A percentile compares a stretch with the other conserved stretches of the same genome.
phyloP scores from a whole-genome alignment of 2,888 invertebrate species.

The Argyresthia goedartella region DNA sequence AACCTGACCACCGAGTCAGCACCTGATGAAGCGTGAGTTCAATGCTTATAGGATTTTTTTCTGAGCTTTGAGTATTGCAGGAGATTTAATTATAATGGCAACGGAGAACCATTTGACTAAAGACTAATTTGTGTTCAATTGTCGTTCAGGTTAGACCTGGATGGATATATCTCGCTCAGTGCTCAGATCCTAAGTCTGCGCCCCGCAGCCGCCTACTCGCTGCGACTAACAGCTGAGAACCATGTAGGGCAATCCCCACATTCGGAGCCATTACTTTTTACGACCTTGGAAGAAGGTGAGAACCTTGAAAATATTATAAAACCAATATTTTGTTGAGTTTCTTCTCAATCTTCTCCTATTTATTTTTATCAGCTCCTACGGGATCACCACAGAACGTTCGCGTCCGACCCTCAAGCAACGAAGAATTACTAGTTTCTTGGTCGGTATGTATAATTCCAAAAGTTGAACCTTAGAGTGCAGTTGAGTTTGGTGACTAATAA shows the following conservation, averaged over 20 bases:
- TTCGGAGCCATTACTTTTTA: slow-evolving; percentile 75
- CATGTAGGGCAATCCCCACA: slow-evolving; percentile 78
- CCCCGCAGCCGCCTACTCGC: slow-evolving; percentile 78
- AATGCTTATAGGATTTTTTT: too few relatives aligned
- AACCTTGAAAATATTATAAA: too few relatives aligned
- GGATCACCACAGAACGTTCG: slow-evolving; percentile 77
- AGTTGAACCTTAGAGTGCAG: neutral
- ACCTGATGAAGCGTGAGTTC: too few relatives aligned
- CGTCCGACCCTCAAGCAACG: slow-evolving; percentile 74
- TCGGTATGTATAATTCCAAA: slow-evolving; percentile 58
- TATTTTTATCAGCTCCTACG: slow-evolving; percentile 67
- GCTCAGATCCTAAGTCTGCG: slow-evolving; percentile 63
- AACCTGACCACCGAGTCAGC: slow-evolving; percentile 30
- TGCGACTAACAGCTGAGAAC: slow-evolving; percentile 78
- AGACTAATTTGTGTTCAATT: neutral
- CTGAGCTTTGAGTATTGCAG: too few relatives aligned
- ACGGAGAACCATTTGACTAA: too few relatives aligned
- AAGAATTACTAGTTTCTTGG: slow-evolving; percentile 80
- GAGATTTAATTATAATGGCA: too few relatives aligned
- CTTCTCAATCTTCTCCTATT: neutral
- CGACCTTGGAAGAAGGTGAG: slow-evolving; percentile 81
- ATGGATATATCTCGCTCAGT: slow-evolving; percentile 6
- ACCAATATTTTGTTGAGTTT: neutral
- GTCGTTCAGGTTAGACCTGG: neutral
- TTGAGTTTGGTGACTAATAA: neutral